Conservation (phyloP, 2,113 vertebrate genomes). For the Theristicus caerulescens region DNA sequence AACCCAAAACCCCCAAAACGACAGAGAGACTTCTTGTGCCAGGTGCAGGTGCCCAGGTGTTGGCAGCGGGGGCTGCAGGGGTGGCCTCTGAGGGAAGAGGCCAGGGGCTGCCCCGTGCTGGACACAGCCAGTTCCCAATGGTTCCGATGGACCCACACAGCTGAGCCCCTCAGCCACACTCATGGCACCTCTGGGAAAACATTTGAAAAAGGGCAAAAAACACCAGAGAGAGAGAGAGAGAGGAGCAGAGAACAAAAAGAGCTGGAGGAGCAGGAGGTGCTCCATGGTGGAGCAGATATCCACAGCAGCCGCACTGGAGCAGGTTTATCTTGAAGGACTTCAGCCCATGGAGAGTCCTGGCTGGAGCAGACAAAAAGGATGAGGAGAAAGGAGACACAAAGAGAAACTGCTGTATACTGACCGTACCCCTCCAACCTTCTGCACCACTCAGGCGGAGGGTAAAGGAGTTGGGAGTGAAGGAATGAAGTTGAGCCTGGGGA, state of each 20-base stretch:
- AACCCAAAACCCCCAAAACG: too few species aligned
- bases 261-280: background rate
- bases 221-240: background rate
- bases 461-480: background rate
- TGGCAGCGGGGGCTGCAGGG: too few species aligned
- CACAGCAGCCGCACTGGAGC: background rate
- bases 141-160: background rate
- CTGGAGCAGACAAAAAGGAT: background rate
- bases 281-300: background rate
- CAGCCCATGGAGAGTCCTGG: background rate
- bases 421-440: background rate
- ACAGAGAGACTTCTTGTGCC: background rate
- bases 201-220: background rate
- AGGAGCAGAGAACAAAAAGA: background rate
- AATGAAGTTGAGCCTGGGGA: background rate
- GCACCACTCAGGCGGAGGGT: background rate
- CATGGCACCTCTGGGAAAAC: fast-evolving
- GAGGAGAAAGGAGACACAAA: background rate
- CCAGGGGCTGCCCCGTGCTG: fast-evolving
- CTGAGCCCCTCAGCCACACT: background rate
- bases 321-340: background rate
- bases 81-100: background rate
- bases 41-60: background rate
- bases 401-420: background rate
- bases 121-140: background rate